Base-by-base conservation (phyloP, 2,113 vertebrate genomes). In the Mastomys coucha region DNA sequence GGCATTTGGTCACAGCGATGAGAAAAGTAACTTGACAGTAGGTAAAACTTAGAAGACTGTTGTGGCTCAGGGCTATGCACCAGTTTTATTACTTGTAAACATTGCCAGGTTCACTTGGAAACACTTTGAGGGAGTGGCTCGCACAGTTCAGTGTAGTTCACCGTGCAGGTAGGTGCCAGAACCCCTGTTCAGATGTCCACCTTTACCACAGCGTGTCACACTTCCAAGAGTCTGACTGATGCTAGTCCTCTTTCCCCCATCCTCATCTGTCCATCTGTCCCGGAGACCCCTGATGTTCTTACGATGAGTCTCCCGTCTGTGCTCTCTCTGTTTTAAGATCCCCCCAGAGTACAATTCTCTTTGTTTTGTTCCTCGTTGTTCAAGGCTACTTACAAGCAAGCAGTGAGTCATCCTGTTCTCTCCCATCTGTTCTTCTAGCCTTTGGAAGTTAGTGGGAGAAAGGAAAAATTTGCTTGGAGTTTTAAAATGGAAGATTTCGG, bases 401-500 rank as follows among this genome's bases (percentile, higher is more conserved):
- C 70, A 56, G 36, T 45, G 73, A 91, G 63, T 95, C 88, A 69
- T 24, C 51, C 45, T 49, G 13, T 91, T 72, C 75, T 96, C 24
- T 77, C 51, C 45, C 75, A 69, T 89, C 90, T 91, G 39, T 53
- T 84, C 63, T 82, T 73, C 7, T 56, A 72, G 22, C 67, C 39
- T 86, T 97, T 85, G 72, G 42, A 95, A 95, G 58, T 87, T 19
- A 26, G 28, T 70, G 19, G 26, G 72, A 2, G 2, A n/a, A 42
- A 75, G 36, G 11, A 73, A 20, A 65, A 82, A 93, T 92, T 94
- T 69, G 63, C 33, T 94, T 69, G 63, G n/a, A 22, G 6, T 11
- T 93, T 95, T 85, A 85, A 96, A 96, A 95, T 88, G 80, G 72
- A 84, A 91, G 93, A 39, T 36, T 87, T 85, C 85, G 65, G 33